phyloP scores from a whole-genome alignment of 2,888 invertebrate genomes.

The Nudaria mundana region DNA sequence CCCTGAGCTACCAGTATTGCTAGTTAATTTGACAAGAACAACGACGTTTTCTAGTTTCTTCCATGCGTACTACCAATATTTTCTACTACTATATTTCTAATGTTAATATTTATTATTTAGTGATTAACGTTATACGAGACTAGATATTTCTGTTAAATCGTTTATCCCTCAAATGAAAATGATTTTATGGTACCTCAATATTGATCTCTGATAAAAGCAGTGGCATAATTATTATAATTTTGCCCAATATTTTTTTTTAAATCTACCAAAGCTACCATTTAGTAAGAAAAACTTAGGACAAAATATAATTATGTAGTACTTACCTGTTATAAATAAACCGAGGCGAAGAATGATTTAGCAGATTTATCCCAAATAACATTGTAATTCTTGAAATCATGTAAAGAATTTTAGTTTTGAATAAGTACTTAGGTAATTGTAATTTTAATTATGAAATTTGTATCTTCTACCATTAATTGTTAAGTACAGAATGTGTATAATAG shows the following conservation, averaged over 20 bases:
- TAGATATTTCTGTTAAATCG: not conserved
- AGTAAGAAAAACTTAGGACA: too few species aligned
- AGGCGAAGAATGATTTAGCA: not conserved
- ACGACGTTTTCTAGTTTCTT: constrained; percentile 32
- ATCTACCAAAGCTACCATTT: too few species aligned
- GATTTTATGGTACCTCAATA: too few species aligned
- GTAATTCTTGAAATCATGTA: not conserved
- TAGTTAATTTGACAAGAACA: constrained; percentile 26
- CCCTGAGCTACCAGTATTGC: constrained; percentile 43
- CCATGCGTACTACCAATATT: constrained; percentile 22
- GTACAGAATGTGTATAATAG: constrained; percentile 2
- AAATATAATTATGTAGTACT: too few species aligned
- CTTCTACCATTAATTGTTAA: not conserved
- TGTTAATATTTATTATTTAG: constrained; percentile 29
- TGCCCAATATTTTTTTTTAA: too few species aligned
- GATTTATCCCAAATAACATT: not conserved
- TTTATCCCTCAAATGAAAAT: not conserved
- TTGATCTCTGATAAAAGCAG: too few species aligned
- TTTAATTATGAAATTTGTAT: not conserved
- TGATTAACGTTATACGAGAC: too few species aligned
- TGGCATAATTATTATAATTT: too few species aligned
- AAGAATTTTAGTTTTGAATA: constrained; percentile 7
- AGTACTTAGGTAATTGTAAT: constrained; percentile 1
- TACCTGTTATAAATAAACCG: too few species aligned
- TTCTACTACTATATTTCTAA: constrained; percentile 33